These are phyloP conservation scores for Ispidina picta DNA, from an alignment of 2,797 vertebrate genomes.

Conservation along the genomic window DNA sequence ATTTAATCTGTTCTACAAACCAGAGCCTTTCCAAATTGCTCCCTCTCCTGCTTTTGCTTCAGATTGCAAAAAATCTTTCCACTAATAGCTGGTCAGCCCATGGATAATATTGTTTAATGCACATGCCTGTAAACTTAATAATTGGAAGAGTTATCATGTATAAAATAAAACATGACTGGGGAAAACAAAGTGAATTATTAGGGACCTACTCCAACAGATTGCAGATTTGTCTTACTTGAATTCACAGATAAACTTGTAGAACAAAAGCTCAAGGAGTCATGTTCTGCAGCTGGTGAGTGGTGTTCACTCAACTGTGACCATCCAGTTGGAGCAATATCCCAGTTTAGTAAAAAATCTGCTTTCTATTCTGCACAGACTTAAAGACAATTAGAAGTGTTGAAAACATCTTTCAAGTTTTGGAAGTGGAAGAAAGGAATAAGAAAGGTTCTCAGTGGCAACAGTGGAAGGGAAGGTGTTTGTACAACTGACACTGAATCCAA, in stretches of 20 bases:
- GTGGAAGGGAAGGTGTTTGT: not conserved
- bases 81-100: too few relatives aligned
- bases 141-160: too few relatives aligned
- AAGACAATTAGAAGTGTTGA: not conserved
- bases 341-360: not conserved
- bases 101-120: too few relatives aligned
- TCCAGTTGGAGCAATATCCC: not conserved
- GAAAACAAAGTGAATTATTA: not conserved
- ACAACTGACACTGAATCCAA: not conserved
- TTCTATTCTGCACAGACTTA: not conserved
- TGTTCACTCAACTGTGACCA: not conserved
- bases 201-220: not conserved
- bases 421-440: not conserved
- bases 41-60: too few relatives aligned
- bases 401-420: not conserved
- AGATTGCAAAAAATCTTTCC: too few relatives aligned
- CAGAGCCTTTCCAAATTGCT: too few relatives aligned
- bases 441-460: not conserved
- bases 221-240: not conserved
- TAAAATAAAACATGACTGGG: not conserved
- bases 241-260: not conserved
- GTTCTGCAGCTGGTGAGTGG: not conserved
- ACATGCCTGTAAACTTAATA: too few relatives aligned
- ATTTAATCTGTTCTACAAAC: too few relatives aligned
- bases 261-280: not conserved